These are phyloP conservation scores for Hirtodrosophila alboralis DNA, from an alignment of 2,888 invertebrate species.

Conservation along the genomic window DNA sequence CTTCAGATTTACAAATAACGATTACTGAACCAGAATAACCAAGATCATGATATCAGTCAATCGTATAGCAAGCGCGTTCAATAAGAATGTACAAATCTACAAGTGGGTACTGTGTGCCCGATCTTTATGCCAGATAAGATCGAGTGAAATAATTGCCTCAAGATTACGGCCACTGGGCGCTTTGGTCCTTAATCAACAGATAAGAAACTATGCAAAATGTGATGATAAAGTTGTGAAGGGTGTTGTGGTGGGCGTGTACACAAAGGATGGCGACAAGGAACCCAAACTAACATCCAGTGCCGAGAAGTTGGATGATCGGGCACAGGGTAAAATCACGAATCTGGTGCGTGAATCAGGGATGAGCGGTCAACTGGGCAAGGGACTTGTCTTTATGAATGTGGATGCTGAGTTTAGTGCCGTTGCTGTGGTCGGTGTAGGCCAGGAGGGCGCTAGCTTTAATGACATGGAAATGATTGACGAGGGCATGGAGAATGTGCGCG, in stretches of 20 bases:
- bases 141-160: not conserved
- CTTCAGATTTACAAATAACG: conserved; percentile 3
- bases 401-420: conserved; percentile 86
- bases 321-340: conserved; percentile 84
- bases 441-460: conserved; percentile 86
- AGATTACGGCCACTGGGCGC: not conserved
- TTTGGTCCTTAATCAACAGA: not conserved
- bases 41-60: conserved; percentile 38
- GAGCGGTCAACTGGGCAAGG: conserved; percentile 77
- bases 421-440: conserved; percentile 89
- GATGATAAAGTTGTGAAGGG: conserved; percentile 82
- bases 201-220: conserved; percentile 21
- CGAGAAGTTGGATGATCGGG: conserved; percentile 85
- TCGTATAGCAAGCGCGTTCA: conserved; percentile 23
- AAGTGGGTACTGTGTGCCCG: conserved; percentile 10
- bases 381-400: conserved; percentile 86
- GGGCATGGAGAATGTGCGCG: conserved; percentile 88
- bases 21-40: conserved; percentile 4
- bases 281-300: conserved; percentile 85
- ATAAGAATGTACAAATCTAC: conserved; percentile 15
- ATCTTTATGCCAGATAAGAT: not conserved
- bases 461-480: conserved; percentile 88
- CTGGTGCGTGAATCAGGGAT: conserved; percentile 83
- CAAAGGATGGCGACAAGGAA: conserved; percentile 83
- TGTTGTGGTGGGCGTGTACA: conserved; percentile 85